phyloP scores from a whole-genome alignment of 1,140 invertebrate genomes.

The Sitophilus oryzae region DNA sequence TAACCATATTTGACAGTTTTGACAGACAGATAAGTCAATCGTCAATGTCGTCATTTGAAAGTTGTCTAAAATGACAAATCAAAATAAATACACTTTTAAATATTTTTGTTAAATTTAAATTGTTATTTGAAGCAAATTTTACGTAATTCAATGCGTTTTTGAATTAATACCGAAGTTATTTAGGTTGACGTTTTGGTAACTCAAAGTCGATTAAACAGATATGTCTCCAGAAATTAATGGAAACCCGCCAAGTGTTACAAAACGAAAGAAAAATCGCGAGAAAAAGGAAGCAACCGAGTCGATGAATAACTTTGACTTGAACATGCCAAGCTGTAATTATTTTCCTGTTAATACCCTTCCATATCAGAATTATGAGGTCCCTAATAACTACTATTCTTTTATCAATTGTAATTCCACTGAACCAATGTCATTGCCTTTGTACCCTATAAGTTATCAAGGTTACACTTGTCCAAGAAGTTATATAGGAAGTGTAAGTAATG shows the following conservation, averaged over 20 bases:
- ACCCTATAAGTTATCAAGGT: constrained; percentile 40
- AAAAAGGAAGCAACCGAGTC: constrained; percentile 28
- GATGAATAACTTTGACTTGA: constrained; percentile 31
- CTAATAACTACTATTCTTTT: constrained; percentile 43
- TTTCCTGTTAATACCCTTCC: constrained; percentile 49
- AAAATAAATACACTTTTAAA: no score
- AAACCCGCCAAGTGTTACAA: constrained; percentile 38
- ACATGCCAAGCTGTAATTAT: constrained; percentile 36
- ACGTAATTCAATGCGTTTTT: no score
- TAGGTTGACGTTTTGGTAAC: no score
- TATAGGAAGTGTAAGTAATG: constrained; percentile 37
- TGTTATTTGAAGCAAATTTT: no score
- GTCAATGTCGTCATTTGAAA: no score
- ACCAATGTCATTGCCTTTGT: constrained; percentile 49
- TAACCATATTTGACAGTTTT: no score
- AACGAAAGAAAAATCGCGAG: constrained; percentile 41
- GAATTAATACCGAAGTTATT: no score
- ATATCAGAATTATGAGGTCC: constrained; percentile 38
- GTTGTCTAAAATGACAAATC: no score
- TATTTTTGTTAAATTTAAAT: no score
- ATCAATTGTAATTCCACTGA: constrained; percentile 46
- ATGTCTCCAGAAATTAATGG: constrained; percentile 43
- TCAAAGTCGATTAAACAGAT: no score
- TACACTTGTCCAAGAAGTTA: constrained; percentile 28
- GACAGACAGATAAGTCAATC: no score